Evolutionary conservation across 2,888 invertebrate genomes (phyloP), one percentile per base, ranked within the genome.

Genomic region (Zygogramma bicolorata): DNA sequence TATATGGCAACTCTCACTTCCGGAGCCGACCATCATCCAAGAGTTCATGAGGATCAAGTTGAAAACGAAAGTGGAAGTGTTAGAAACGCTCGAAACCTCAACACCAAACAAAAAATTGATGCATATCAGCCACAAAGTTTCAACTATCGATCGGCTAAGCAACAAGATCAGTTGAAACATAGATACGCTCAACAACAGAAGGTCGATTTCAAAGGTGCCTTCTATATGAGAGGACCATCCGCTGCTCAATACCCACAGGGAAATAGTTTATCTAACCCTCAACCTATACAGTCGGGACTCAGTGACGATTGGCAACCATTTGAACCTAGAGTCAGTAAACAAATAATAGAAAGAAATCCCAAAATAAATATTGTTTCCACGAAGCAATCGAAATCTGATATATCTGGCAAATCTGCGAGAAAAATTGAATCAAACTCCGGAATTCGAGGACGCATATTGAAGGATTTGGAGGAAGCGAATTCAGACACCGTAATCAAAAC

Each of bases 121-220:
- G n/a, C n/a, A 10, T 65, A 34, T 20, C 58, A 74, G 62, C 82
- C 83, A 5, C 81, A 80, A 22, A 31, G 70, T 5, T 85, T 84
- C 67, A 79, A 83, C 73, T 85, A 80, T 68, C 74, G 78, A 46
- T 73, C 71, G 31, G 73, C 81, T 1, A 34, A 15, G 20, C 86
- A 86, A 76, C 84, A 82, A 71, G 85, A 87, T 71, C 81, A 74
- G 5, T 77, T 80, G 70, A 83, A 76, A 70, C 73, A 78, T 58
- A 79, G 84, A 31, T 87, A 87, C 67, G 79, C 75, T 29, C 81
- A 84, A 69, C 86, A 86, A 69, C 86, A 86, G 73, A 78, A 76
- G 70, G 74, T 79, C 0, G 85, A 85, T 71, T 20, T 69, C 7
- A 61, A 53, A 57, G 63, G 57, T 53, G 53, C 46, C 10, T 53